These are phyloP conservation scores for Cecropterus lyciades DNA, from an alignment of 1,140 invertebrate species.

Conservation along the genomic window DNA sequence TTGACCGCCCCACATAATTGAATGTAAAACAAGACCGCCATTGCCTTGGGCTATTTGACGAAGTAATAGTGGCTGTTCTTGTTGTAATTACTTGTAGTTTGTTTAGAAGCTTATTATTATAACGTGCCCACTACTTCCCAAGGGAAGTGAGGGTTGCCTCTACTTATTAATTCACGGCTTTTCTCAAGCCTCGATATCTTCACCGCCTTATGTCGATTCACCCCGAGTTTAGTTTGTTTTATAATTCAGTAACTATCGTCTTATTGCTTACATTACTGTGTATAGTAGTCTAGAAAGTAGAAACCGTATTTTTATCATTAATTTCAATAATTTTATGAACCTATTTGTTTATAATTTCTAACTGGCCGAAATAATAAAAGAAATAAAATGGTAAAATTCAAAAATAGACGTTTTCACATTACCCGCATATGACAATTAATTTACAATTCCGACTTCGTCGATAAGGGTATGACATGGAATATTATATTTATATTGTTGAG, in stretches of 20 bases:
- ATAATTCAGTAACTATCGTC: conserved; percentile 29
- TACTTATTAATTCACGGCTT: conserved; percentile 70
- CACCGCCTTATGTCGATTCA: conserved; percentile 43
- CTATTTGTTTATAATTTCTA: no score
- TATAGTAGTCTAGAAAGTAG: neutral
- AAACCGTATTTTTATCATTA: neutral
- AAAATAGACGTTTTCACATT: no score
- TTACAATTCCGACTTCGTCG: no score
- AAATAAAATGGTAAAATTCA: no score
- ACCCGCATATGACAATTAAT: no score
- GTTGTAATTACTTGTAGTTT: conserved; percentile 78
- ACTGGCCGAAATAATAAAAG: no score
- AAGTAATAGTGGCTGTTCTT: conserved; percentile 71
- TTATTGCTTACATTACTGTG: conserved; percentile 10
- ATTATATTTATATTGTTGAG: no score
- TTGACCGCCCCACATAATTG: conserved; percentile 59
- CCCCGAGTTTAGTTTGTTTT: conserved; percentile 24
- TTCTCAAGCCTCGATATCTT: conserved; percentile 52
- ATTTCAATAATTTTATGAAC: no score
- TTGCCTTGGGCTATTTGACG: conserved; percentile 69
- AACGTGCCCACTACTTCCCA: conserved; percentile 61
- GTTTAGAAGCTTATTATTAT: conserved; percentile 75
- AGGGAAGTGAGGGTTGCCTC: conserved; percentile 57
- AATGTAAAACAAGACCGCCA: conserved; percentile 62
- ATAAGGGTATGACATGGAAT: no score